These are phyloP conservation scores for Alviniconcha strummeri DNA, from an alignment of 2,888 invertebrate species.

Conservation along the genomic window DNA sequence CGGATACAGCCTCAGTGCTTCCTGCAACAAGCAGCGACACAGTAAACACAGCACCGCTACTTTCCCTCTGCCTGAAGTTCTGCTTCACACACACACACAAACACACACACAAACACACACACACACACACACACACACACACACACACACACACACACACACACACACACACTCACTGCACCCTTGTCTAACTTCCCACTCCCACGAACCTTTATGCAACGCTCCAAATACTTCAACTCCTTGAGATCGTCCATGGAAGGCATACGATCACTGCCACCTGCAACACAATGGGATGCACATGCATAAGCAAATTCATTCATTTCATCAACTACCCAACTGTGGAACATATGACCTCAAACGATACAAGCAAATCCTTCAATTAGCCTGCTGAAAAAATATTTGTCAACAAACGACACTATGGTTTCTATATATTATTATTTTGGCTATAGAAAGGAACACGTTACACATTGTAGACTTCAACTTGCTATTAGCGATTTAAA, in stretches of 20 bases:
- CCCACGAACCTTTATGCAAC: slow-evolving; percentile 73
- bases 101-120: not conserved
- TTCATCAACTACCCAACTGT: too few relatives aligned
- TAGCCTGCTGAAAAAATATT: too few relatives aligned
- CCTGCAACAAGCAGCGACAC: slow-evolving; percentile 51
- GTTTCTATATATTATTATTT: too few relatives aligned
- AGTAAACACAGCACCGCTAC: too few relatives aligned
- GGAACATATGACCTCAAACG: too few relatives aligned
- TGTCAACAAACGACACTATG: too few relatives aligned
- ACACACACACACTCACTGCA: not conserved
- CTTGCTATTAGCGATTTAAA: too few relatives aligned
- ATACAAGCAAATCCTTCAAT: too few relatives aligned
- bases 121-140: not conserved
- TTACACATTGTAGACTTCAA: too few relatives aligned
- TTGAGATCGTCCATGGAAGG: slow-evolving; percentile 75
- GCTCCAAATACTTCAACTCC: slow-evolving; percentile 75
- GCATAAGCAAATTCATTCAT: too few relatives aligned
- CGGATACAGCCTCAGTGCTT: slow-evolving; percentile 74
- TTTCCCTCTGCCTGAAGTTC: not conserved
- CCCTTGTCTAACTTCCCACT: not conserved
- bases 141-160: not conserved
- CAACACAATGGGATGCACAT: not conserved
- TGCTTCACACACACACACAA: not conserved
- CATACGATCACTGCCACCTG: slow-evolving; percentile 68
- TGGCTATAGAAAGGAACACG: too few relatives aligned